These are phyloP conservation scores for Muscidifurax raptorellus DNA, from an alignment of 1,140 invertebrate genomes.

Conservation along the genomic window DNA sequence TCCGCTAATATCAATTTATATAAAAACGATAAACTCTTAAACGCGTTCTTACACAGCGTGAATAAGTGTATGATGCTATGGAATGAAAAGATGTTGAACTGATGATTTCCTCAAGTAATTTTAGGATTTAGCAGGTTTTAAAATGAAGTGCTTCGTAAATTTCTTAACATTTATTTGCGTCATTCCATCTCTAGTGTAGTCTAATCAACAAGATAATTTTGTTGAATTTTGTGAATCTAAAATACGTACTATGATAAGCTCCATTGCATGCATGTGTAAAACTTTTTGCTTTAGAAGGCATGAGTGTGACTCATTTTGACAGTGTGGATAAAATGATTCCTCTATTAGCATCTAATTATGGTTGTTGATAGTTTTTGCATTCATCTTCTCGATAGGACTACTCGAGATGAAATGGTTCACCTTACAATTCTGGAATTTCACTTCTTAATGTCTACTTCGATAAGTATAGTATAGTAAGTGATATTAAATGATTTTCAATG, in stretches of 20 bases:
- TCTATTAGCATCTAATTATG: background rate
- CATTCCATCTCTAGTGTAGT: background rate
- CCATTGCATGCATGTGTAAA: background rate
- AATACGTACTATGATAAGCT: background rate
- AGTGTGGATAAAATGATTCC: no score
- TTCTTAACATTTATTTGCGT: background rate
- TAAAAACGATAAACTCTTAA: no score
- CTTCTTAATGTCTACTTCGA: background rate
- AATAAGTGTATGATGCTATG: background rate
- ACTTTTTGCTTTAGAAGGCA: no score
- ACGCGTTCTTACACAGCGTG: background rate
- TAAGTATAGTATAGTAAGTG: no score
- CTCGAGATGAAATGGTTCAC: background rate
- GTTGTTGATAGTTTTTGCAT: background rate
- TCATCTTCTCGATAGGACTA: background rate
- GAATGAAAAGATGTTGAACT: background rate
- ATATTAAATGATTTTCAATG: no score
- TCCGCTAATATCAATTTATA: background rate
- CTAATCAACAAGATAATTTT: background rate
- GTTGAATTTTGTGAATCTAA: background rate
- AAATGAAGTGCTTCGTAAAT: background rate
- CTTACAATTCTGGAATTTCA: background rate
- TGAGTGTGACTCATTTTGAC: no score
- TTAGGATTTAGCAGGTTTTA: background rate
- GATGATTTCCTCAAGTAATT: background rate